Evolutionary conservation across 2,113 vertebrate genomes (phyloP).

Genomic region (Centropus bengalensis): DNA sequence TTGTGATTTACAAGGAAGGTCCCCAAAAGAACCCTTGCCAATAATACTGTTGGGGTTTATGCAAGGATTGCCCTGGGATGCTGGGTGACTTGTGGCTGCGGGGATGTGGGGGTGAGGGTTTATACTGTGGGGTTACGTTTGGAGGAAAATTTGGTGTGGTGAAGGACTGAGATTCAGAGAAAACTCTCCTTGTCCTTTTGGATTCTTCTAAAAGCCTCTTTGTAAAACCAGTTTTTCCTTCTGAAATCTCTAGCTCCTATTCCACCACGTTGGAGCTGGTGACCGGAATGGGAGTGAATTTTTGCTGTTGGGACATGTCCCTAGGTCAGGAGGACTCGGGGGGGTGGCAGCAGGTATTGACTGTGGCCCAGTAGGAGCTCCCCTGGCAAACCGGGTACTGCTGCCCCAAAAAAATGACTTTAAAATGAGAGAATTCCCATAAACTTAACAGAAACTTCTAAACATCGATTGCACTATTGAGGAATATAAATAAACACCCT

Average conservation of each 20-base stretch:
- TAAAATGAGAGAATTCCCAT: background rate
- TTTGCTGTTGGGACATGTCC: background rate
- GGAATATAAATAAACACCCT: background rate
- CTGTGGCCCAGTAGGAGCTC: accelerated
- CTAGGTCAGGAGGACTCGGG: background rate
- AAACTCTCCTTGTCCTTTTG: background rate
- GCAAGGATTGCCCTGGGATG: background rate
- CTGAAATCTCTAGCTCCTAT: background rate
- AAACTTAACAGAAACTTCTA: background rate
- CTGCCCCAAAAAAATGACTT: background rate
- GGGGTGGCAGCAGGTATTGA: background rate
- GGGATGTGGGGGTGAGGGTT: too few species aligned
- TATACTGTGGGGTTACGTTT: too few species aligned
- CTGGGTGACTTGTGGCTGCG: background rate
- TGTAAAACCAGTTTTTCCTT: background rate
- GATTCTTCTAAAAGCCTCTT: background rate
- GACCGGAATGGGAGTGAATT: background rate
- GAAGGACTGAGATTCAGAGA: background rate
- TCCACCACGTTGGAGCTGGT: background rate
- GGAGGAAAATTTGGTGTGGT: background rate
- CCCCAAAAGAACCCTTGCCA: background rate
- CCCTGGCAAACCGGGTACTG: background rate
- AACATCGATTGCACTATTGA: background rate
- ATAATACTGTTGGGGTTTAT: background rate
- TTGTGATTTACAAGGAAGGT: background rate